Conservation (phyloP, 2,113 vertebrate species). For the Oophaga pumilio region DNA sequence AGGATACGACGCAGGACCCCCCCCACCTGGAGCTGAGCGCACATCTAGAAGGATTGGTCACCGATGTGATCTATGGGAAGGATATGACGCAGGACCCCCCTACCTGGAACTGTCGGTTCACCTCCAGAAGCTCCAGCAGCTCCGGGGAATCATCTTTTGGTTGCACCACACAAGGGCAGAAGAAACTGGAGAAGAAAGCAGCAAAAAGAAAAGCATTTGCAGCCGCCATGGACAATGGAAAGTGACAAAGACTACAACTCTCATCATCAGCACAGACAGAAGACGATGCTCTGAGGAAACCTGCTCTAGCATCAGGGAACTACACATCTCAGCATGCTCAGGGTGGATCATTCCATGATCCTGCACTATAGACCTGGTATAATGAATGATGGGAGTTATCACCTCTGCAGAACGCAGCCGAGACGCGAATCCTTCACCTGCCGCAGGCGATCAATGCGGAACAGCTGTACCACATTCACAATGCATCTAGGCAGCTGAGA, state of each 20-base stretch:
- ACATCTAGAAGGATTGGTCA: too few species aligned
- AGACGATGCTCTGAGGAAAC: not conserved
- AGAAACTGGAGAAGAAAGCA: constrained; percentile 66
- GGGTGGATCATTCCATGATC: too few species aligned
- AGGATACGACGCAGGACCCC: not conserved
- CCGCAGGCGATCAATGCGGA: constrained; percentile 72
- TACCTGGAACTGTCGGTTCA: constrained; percentile 80
- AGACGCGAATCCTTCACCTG: constrained; percentile 75
- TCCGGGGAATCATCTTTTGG: constrained; percentile 70
- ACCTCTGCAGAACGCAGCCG: constrained; percentile 77
- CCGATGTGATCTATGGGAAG: not conserved
- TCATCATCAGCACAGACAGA: not conserved
- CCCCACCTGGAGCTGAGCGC: not conserved
- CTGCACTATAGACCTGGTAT: not conserved
- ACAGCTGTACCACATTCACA: constrained; percentile 78
- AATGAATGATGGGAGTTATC: constrained; percentile 20
- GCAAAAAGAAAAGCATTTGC: not conserved
- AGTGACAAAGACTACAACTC: not conserved
- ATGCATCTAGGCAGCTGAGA: constrained; percentile 78
- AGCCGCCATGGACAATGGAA: not conserved
- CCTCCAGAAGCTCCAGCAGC: constrained; percentile 71
- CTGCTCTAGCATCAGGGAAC: not conserved
- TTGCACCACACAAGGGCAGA: constrained; percentile 77
- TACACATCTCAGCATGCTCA: not conserved
- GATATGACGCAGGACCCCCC: not conserved